These are phyloP conservation scores for Tretioscincus oriximinensis DNA, from an alignment of 2,113 vertebrate species.

Conservation along the genomic window DNA sequence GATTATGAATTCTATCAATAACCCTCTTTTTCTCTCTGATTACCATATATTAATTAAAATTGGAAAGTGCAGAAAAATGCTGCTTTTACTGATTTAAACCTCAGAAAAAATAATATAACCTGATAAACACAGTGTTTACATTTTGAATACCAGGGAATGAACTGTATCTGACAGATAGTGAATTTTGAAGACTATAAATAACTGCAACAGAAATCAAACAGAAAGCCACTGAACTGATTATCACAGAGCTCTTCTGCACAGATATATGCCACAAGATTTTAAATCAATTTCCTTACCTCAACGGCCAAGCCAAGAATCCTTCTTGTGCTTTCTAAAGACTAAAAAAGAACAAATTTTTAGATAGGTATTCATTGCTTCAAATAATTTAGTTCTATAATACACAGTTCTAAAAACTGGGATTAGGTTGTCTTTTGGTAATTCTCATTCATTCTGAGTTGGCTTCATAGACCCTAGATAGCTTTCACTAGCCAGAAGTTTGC, in stretches of 20 bases:
- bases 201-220: not conserved
- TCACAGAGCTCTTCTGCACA: not conserved
- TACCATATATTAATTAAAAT: too few relatives aligned
- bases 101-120: too few relatives aligned
- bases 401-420: not conserved
- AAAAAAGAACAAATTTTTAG: slow-evolving; percentile 38
- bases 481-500: not conserved
- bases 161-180: not conserved
- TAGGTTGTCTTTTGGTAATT: not conserved
- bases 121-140: too few relatives aligned
- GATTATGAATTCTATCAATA: too few relatives aligned
- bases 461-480: not conserved
- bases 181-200: not conserved
- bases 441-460: not conserved
- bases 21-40: too few relatives aligned
- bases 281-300: slow-evolving; percentile 82
- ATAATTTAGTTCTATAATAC: not conserved
- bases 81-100: too few relatives aligned
- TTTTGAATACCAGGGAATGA: too few relatives aligned
- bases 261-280: not conserved
- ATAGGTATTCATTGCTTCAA: not conserved
- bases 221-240: too few relatives aligned
- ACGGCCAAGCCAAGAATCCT: slow-evolving; percentile 90
- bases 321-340: slow-evolving; percentile 97
- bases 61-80: too few relatives aligned